These are phyloP conservation scores for Prionailurus viverrinus DNA, from an alignment of 2,113 vertebrate species.

Conservation along the genomic window DNA sequence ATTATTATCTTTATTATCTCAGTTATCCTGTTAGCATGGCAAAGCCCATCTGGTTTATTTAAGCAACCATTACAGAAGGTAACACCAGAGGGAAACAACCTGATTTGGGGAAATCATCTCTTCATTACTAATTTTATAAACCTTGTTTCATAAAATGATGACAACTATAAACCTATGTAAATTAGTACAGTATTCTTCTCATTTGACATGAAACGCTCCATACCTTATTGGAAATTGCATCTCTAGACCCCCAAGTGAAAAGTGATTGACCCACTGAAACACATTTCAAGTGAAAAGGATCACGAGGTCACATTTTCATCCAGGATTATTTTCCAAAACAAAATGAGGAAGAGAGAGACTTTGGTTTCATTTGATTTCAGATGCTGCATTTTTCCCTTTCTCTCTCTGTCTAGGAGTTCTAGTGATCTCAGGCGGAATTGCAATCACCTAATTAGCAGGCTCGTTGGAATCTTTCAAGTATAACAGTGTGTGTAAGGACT, in stretches of 20 bases:
- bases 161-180: neutral
- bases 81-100: neutral
- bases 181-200: neutral
- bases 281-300: neutral
- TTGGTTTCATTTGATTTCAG: neutral
- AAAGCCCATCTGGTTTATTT: neutral
- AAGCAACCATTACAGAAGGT: neutral
- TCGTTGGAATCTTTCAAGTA: neutral
- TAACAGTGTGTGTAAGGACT: neutral
- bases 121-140: neutral
- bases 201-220: neutral
- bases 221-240: neutral
- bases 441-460: conserved; percentile 30
- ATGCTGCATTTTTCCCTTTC: neutral
- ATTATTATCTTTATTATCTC: neutral
- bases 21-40: neutral
- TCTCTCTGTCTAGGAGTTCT: neutral
- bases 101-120: neutral
- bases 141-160: neutral
- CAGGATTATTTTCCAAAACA: neutral
- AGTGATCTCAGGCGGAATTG: neutral
- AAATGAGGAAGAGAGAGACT: neutral
- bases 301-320: neutral
- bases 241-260: neutral
- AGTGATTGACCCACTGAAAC: neutral